These are phyloP conservation scores for Pygocentrus nattereri DNA, from an alignment of 2,797 vertebrate genomes.

Conservation along the genomic window DNA sequence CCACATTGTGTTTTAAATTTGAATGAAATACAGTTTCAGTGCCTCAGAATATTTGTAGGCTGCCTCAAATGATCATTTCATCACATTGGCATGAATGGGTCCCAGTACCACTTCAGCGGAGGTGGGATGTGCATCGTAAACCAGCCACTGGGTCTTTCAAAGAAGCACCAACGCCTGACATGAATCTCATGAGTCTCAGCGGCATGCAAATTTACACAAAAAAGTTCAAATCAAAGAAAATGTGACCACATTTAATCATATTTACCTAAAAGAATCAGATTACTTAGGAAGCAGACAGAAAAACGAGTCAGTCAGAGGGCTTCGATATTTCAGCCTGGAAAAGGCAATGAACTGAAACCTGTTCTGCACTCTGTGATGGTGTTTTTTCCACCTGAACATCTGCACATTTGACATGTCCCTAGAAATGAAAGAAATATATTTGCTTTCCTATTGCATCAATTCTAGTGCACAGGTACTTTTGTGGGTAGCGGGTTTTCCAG, in stretches of 20 bases:
- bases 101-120: background rate
- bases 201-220: background rate
- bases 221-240: background rate
- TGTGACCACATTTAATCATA: background rate
- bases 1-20: background rate
- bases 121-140: constrained; percentile 9
- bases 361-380: background rate
- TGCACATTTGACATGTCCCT: background rate
- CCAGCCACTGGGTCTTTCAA: constrained; percentile 13
- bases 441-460: background rate
- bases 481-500: background rate
- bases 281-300: background rate
- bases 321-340: background rate
- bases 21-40: background rate
- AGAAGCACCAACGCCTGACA: background rate
- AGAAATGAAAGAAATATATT: background rate
- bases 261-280: background rate
- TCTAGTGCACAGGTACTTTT: background rate
- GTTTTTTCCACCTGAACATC: background rate
- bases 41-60: background rate
- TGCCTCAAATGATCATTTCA: background rate
- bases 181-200: background rate
- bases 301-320: background rate
- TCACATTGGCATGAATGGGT: background rate
- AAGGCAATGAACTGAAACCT: background rate